phyloP scores from a whole-genome alignment of 2,797 vertebrate genomes.

The Notolepis coatsorum region DNA sequence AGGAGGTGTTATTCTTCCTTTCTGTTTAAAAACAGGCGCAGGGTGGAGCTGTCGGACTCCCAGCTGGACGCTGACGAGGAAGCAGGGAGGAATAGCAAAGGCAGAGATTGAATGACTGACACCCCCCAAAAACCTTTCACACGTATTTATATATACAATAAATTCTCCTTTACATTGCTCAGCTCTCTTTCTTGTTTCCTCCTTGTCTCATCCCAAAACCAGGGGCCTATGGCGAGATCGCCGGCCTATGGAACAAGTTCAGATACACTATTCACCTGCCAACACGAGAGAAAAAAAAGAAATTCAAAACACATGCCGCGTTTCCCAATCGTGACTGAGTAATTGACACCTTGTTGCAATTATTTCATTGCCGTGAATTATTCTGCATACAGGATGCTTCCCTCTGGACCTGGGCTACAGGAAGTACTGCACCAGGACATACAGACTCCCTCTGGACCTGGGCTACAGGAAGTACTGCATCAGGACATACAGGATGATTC shows the following conservation, averaged over 20 bases:
- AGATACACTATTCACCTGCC: conserved; percentile 12
- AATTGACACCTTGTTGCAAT: conserved; percentile 12
- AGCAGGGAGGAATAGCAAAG: conserved; percentile 26
- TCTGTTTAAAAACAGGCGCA: conserved; percentile 57
- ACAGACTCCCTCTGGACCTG: too few relatives aligned
- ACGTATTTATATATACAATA: neutral
- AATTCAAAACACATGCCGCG: conserved; percentile 12
- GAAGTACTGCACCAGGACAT: conserved; percentile 24
- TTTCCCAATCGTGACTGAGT: neutral
- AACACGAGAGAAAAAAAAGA: conserved; percentile 12
- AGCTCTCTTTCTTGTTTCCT: conserved; percentile 1
- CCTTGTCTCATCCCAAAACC: neutral
- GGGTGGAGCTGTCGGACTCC: conserved; percentile 31
- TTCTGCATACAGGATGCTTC: conserved; percentile 25
- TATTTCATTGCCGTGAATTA: conserved; percentile 9
- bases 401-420: conserved; percentile 29
- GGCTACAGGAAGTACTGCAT: conserved; percentile 23
- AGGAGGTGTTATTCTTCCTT: conserved; percentile 42
- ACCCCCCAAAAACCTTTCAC: conserved; percentile 26
- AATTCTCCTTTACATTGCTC: conserved; percentile 12
- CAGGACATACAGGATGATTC: too few relatives aligned
- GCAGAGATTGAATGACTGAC: conserved; percentile 34
- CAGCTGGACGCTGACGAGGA: conserved; percentile 53
- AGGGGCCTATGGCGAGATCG: conserved; percentile 10
- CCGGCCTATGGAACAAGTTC: neutral